Conservation (phyloP, 2,797 vertebrate genomes). For the Halcyon smyrnensis region DNA sequence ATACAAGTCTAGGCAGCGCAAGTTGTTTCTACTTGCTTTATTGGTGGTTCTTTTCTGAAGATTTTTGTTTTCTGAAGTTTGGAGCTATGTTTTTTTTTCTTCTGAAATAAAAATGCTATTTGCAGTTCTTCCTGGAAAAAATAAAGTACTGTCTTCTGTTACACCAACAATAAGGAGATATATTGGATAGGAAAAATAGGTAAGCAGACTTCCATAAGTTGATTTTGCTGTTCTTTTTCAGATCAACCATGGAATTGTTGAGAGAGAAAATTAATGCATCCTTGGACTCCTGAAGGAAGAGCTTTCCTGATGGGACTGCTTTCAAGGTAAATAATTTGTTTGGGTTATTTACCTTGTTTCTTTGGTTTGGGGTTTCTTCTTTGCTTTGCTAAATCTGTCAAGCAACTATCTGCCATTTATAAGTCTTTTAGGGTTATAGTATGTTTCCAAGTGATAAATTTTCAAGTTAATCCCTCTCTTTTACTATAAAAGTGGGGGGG, state of each 20-base stretch:
- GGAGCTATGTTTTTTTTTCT: neutral
- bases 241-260: conserved; percentile 25
- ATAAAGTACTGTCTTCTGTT: neutral
- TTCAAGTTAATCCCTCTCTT: neutral
- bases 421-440: neutral
- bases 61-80: neutral
- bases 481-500: neutral
- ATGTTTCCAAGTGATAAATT: neutral
- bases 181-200: neutral
- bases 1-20: neutral
- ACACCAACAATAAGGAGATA: neutral
- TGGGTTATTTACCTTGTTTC: neutral
- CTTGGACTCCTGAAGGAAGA: conserved; percentile 40
- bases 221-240: neutral
- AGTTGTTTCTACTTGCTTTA: neutral
- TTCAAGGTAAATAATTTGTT: conserved; percentile 43
- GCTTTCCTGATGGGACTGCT: conserved; percentile 35
- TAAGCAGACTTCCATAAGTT: neutral
- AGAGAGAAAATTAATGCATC: conserved; percentile 8
- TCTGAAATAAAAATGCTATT: neutral
- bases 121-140: neutral
- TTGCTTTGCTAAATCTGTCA: neutral
- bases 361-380: neutral
- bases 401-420: neutral
- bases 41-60: neutral